These are phyloP conservation scores for Sisyra terminalis DNA, from an alignment of 2,888 invertebrate genomes.

Conservation along the genomic window DNA sequence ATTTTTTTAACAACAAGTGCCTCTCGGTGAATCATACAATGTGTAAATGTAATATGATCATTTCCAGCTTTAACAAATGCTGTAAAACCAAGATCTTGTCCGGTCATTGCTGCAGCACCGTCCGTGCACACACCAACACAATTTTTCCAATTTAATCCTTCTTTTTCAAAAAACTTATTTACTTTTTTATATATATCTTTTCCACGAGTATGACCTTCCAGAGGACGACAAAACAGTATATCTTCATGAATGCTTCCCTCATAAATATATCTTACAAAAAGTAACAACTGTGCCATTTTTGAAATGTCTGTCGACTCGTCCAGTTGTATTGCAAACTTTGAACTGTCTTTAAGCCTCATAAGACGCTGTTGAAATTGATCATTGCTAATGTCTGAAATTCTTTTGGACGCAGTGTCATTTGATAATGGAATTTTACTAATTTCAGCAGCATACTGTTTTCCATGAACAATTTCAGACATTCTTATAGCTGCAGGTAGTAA, in stretches of 20 bases:
- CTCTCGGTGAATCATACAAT: constrained; percentile 16
- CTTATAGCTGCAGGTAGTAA: constrained; percentile 8
- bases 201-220: constrained; percentile 9
- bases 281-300: constrained; percentile 8
- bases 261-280: constrained; percentile 9
- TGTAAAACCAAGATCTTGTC: constrained; percentile 10
- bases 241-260: constrained; percentile 9
- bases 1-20: constrained; percentile 16
- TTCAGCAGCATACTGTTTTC: constrained; percentile 2
- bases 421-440: constrained; percentile 6
- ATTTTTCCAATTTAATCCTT: constrained; percentile 11
- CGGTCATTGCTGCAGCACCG: constrained; percentile 11
- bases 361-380: constrained; percentile 1
- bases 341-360: constrained; percentile 2
- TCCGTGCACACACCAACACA: constrained; percentile 11
- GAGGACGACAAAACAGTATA: constrained; percentile 9
- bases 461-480: constrained; percentile 5
- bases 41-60: constrained; percentile 12
- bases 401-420: constrained; percentile 7
- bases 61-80: constrained; percentile 8
- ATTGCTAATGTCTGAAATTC: constrained; percentile 7
- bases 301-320: constrained; percentile 8
- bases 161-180: constrained; percentile 10
- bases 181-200: constrained; percentile 10
- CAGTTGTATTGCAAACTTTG: constrained; percentile 8